Evolutionary conservation across 2,888 invertebrate species (phyloP).

Genomic region (Folsomia manolachei): DNA sequence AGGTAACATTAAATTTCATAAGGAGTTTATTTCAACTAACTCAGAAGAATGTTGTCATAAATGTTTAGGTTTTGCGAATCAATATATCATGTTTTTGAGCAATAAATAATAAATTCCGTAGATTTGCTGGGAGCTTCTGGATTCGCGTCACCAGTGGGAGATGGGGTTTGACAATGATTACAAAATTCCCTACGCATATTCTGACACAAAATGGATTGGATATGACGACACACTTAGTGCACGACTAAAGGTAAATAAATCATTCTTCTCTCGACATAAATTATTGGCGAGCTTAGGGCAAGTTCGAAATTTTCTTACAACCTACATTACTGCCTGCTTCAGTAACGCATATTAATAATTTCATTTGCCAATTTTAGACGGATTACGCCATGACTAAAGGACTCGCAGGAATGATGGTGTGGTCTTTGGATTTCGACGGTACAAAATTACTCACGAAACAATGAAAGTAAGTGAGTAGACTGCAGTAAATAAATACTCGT

Average conservation of each 20-base stretch:
- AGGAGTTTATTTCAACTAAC: too few species aligned
- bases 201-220: conserved; percentile 17
- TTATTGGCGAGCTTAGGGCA: too few species aligned
- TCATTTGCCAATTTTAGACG: conserved; percentile 5
- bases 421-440: conserved; percentile 24
- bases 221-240: conserved; percentile 24
- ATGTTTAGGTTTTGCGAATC: too few species aligned
- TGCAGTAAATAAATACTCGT: too few species aligned
- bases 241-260: conserved; percentile 10
- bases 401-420: conserved; percentile 18
- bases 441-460: too few species aligned
- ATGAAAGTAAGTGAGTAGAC: too few species aligned
- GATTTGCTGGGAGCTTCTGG: conserved; percentile 8
- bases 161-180: conserved; percentile 20
- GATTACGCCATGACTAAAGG: conserved; percentile 18
- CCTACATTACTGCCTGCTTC: too few species aligned
- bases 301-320: too few species aligned
- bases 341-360: too few species aligned
- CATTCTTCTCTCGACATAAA: too few species aligned
- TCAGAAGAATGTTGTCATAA: too few species aligned
- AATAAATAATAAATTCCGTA: background rate
- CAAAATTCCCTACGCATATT: conserved; percentile 18
- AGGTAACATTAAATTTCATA: conserved; percentile 43
- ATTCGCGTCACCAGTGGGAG: conserved; percentile 2
- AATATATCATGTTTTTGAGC: too few species aligned